Evolutionary conservation across 2,113 vertebrate species (phyloP).

Genomic region (Tachysurus vachellii): DNA sequence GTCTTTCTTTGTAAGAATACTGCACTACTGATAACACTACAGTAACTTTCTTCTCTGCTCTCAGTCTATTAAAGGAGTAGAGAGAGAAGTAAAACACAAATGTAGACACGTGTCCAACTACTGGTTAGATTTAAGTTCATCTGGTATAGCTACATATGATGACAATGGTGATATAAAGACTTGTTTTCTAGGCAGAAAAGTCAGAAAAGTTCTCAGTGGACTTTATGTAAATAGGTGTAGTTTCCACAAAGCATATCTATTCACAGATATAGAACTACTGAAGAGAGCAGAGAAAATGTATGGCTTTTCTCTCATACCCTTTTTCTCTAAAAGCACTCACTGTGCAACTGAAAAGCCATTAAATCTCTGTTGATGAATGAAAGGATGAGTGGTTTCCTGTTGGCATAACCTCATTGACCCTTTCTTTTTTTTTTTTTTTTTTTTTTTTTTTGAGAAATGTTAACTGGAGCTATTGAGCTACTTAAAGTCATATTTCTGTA

Average conservation of each 20-base stretch:
- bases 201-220: not conserved
- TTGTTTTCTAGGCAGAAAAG: not conserved
- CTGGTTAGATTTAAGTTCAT: not conserved
- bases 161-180: not conserved
- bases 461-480: not conserved
- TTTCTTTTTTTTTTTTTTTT: not conserved
- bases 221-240: slow-evolving; percentile 59
- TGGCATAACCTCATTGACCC: slow-evolving; percentile 9
- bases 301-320: slow-evolving; percentile 23
- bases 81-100: not conserved
- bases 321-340: slow-evolving; percentile 15
- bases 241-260: slow-evolving; percentile 49
- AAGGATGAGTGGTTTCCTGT: not conserved
- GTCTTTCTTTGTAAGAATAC: not conserved
- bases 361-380: slow-evolving; percentile 9
- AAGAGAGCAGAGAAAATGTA: slow-evolving; percentile 44
- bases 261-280: slow-evolving; percentile 61
- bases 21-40: not conserved
- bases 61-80: not conserved
- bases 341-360: slow-evolving; percentile 21
- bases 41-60: not conserved
- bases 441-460: not conserved
- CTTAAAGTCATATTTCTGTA: not conserved
- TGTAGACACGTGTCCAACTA: not conserved
- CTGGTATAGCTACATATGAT: not conserved